Base-by-base conservation (phyloP, 2,888 invertebrate species). In the Erebia aethiops region DNA sequence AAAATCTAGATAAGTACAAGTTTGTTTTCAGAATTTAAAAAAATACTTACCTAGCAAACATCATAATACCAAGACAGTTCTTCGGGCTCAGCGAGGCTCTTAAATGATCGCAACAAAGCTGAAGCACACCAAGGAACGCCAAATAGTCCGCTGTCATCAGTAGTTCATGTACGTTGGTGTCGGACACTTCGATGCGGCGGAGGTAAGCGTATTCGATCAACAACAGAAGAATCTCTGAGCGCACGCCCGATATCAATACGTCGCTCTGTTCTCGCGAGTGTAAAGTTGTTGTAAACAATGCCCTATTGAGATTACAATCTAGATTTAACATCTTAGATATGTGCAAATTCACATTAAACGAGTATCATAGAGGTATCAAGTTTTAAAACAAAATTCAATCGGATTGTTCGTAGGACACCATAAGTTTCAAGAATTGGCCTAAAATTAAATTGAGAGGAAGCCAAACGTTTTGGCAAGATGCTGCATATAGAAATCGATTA, bases 71-170 rank as follows among this genome's bases (percentile, higher is more conserved):
- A 74, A 98, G 95, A 83, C 97, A 97, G 85, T 98, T 98, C 77
- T 95, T 95, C 0, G 97, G 95, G 16, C 92, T 95, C 21, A 98
- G 90, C 71, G 95, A 95, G 57, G 88, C 88, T 69, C 95, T 94
- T 16, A 98, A 94, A 82, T 95, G 97, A 62, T 96, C 95, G 81
- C 96, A 97, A 87, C 98, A 98, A 21, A 96, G 94, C 76, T 96
- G 95, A 66, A 98, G 94, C 60, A 98, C 95, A 0, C 97, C 97
- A 61, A 96, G 92, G 77, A 98, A 96, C 79, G 97, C 96, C 69
- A 98, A 95, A 85, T 98, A 98, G 91, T 98, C 98, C 3, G 98
- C 97, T 0, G 97, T 96, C 79, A 97, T 95, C 56, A 98, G 94
- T 14, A 98, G 92, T 80, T 96, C 95, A 80, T 96, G 96, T 0